phyloP scores from a whole-genome alignment of 2,888 invertebrate species.

The Heliconius sara region DNA sequence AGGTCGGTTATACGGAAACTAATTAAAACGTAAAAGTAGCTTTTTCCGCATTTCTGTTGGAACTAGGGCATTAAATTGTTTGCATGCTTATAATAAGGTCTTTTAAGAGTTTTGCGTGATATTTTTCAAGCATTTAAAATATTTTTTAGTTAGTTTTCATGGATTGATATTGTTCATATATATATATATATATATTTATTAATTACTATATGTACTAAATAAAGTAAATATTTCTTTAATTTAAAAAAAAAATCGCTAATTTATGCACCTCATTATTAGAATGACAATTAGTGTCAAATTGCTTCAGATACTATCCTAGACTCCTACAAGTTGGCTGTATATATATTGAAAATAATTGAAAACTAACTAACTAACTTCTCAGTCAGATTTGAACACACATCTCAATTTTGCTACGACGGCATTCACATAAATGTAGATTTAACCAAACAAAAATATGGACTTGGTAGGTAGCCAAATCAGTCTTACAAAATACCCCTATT shows the following conservation, averaged over 20 bases:
- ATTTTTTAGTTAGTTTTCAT: background rate
- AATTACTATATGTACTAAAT: too few species aligned
- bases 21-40: slow-evolving; percentile 46
- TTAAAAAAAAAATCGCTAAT: too few species aligned
- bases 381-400: background rate
- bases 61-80: slow-evolving; percentile 44
- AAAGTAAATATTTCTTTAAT: too few species aligned
- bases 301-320: background rate
- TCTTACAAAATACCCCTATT: slow-evolving; percentile 28
- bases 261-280: background rate
- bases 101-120: slow-evolving; percentile 17
- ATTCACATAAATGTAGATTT: background rate
- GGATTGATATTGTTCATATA: background rate
- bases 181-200: background rate
- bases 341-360: background rate
- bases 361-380: background rate
- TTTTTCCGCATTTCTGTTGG: slow-evolving; percentile 39
- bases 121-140: slow-evolving; percentile 10
- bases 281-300: too few species aligned
- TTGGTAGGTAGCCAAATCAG: slow-evolving; percentile 30
- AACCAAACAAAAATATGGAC: slow-evolving; percentile 21
- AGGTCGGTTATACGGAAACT: slow-evolving; percentile 43
- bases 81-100: slow-evolving; percentile 41
- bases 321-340: background rate
- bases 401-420: background rate